phyloP scores from a whole-genome alignment of 2,888 invertebrate species.

The Liopterus haemorrhoidalis region DNA sequence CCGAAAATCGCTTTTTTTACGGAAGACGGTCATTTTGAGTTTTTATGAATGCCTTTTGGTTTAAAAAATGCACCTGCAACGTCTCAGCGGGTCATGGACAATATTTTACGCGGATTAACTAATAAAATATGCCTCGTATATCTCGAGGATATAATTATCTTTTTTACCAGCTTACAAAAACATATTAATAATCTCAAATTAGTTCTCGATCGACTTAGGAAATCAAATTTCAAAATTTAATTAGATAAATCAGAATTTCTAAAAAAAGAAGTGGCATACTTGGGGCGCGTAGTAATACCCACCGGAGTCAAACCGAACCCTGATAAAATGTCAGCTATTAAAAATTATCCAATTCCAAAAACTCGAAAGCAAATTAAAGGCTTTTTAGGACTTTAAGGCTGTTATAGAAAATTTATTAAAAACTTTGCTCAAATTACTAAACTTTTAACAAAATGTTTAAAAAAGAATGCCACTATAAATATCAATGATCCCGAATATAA shows the following conservation, averaged over 20 bases:
- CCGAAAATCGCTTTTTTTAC: conserved; percentile 33
- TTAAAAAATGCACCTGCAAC: conserved; percentile 32
- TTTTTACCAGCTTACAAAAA: conserved; percentile 30
- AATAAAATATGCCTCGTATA: conserved; percentile 32
- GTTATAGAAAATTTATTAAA: conserved; percentile 35
- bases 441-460: too few relatives aligned
- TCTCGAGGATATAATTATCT: conserved; percentile 38
- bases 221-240: conserved; percentile 33
- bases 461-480: too few relatives aligned
- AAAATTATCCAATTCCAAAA: conserved; percentile 29
- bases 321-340: too few relatives aligned
- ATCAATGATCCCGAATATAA: too few relatives aligned
- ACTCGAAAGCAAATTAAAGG: conserved; percentile 33
- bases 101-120: conserved; percentile 29
- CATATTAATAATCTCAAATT: conserved; percentile 25
- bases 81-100: conserved; percentile 35
- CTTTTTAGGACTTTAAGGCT: conserved; percentile 31
- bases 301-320: too few relatives aligned
- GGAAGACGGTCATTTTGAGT: too few relatives aligned
- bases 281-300: too few relatives aligned
- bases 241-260: conserved; percentile 32
- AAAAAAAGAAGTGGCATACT: conserved; percentile 32
- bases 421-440: too few relatives aligned
- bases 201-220: conserved; percentile 31
- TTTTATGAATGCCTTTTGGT: too few relatives aligned